Evolutionary conservation across 2,888 invertebrate genomes (phyloP), one percentile per base, ranked within the genome.

Genomic region (Zaprionus bogoriensis): DNA sequence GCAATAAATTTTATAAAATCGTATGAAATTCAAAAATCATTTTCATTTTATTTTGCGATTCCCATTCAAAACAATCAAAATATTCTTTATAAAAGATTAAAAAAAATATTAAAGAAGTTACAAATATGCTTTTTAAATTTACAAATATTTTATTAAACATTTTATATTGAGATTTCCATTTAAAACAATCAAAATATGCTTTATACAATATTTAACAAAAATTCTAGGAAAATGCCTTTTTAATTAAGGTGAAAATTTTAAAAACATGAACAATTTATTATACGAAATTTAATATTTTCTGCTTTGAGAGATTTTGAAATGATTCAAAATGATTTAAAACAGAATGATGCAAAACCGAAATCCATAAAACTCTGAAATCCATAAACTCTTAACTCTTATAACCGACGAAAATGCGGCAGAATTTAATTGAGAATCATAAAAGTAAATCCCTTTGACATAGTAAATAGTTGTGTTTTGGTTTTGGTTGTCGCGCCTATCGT

Each of bases 401-500:
- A n/a, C n/a, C n/a, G n/a, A n/a, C n/a, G n/a, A n/a, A n/a, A n/a
- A n/a, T n/a, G n/a, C n/a, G n/a, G n/a, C n/a, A n/a, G n/a, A n/a
- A n/a, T n/a, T n/a, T n/a, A n/a, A n/a, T n/a, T n/a, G n/a, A n/a
- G n/a, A n/a, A n/a, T n/a, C n/a, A n/a, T n/a, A n/a, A n/a, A n/a
- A n/a, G n/a, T n/a, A n/a, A n/a, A n/a, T n/a, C n/a, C n/a, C n/a
- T n/a, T n/a, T n/a, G n/a, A n/a, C n/a, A n/a, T n/a, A n/a, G n/a
- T n/a, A n/a, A n/a, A n/a, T n/a, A 19, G 45, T 50, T 51, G 39
- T 74, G 63, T 73, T 75, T 67, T 50, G 52, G 42, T 36, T 36
- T 17, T 5, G 32, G 7, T 36, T 30, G 69, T 74, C 86, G 83
- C 86, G 85, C 79, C 87, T 81, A 67, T 74, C 75, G 72, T 86